Base-by-base conservation (phyloP, 2,113 vertebrate genomes). In the Nothobranchius kuhntae region DNA sequence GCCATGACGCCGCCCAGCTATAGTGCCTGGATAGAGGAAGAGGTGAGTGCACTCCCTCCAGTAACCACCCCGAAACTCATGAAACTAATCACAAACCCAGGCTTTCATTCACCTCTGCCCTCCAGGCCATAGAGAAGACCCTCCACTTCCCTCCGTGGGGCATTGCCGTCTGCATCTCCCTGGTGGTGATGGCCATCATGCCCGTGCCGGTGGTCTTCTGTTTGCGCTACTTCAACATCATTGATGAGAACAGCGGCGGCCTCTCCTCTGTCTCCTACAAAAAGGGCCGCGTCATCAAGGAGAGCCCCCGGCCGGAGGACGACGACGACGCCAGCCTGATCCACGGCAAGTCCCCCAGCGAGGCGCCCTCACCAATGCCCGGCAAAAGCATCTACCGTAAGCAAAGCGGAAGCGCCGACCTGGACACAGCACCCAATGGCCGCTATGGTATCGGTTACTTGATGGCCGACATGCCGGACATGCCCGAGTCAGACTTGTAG, bases 401-500 rank as follows among this genome's bases (percentile, higher is more conserved):
- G 80, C 96, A 95, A 87, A 93, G 93, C 68, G 91, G 91, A 56
- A 10, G 72, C 5, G 78, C 92, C 4, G 89, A 90, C 0, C 66
- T 53, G 3, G 94, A 96, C 73, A 93, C 93, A 0, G 94, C 94
- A 53, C 95, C 96, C 45, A 98, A 99, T 10, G 96, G 98, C 64
- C 95, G 94, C n/a, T 97, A 96, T 0, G 95, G 96, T 36, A 95
- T 98, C 10, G 96, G 96, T 7, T 98, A 98, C 85, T 72, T 97
- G 83, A 96, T 98, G 95, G 94, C 95, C 40, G 95, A 97, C 78
- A 92, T 95, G 93, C 94, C 95, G 6, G 95, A 98, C 82, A 95
- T 96, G 94, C 96, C 96, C 0, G 96, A 98, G 84, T 98, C 97
- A 65, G 95, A 96, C 87, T 92, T 98, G 88, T 98, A 96, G 92